These are phyloP conservation scores for Pygmarrhopalites habei DNA, from an alignment of 1,140 invertebrate genomes.

Conservation along the genomic window DNA sequence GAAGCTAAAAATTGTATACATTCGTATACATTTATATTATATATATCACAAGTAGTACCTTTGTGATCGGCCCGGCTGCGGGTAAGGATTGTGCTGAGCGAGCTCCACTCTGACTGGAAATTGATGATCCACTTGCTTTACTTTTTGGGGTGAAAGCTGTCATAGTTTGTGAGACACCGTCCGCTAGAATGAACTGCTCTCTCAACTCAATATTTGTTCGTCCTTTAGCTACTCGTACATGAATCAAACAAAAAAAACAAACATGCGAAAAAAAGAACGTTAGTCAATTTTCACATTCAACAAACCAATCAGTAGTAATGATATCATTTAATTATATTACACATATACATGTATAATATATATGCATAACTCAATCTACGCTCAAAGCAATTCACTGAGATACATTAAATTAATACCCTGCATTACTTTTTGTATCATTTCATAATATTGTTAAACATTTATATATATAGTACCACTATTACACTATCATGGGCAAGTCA, in stretches of 20 bases:
- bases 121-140: conserved; percentile 68
- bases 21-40: too few species aligned
- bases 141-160: conserved; percentile 89
- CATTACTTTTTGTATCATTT: too few species aligned
- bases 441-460: too few species aligned
- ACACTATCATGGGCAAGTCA: too few species aligned
- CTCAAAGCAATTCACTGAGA: too few species aligned
- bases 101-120: conserved; percentile 55
- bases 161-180: conserved; percentile 81
- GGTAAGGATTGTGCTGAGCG: conserved; percentile 56
- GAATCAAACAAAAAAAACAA: conserved; percentile 14
- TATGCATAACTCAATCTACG: too few species aligned
- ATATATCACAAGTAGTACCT: too few species aligned
- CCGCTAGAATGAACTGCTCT: conserved; percentile 96
- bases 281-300: conserved; percentile 15
- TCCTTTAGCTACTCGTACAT: conserved; percentile 75
- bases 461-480: too few species aligned
- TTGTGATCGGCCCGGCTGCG: conserved; percentile 78
- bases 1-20: too few species aligned
- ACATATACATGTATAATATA: too few species aligned
- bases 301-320: background rate
- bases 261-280: conserved; percentile 18
- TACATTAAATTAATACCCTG: too few species aligned
- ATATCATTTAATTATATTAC: too few species aligned
- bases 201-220: conserved; percentile 97